phyloP scores from a whole-genome alignment of 1,140 invertebrate species.

The Limonius californicus region DNA sequence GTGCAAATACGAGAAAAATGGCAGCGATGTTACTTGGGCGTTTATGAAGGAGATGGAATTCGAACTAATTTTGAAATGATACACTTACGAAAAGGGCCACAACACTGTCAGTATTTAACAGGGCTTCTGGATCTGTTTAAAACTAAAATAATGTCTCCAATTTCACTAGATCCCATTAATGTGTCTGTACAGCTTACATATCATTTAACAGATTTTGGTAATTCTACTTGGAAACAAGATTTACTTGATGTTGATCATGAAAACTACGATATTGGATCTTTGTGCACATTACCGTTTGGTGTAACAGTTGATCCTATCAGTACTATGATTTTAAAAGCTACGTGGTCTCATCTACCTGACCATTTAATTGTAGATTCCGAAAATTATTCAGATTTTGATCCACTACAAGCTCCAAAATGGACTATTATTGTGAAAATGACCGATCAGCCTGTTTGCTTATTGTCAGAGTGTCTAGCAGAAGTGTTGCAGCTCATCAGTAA shows the following conservation, averaged over 20 bases:
- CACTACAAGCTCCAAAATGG: slow-evolving; percentile 79
- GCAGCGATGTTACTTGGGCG: slow-evolving; percentile 78
- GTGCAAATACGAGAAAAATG: slow-evolving; percentile 78
- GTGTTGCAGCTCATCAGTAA: slow-evolving; percentile 53
- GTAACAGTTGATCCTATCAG: slow-evolving; percentile 76
- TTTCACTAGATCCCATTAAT: slow-evolving; percentile 60
- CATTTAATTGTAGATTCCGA: slow-evolving; percentile 84
- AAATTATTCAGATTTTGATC: slow-evolving; percentile 83
- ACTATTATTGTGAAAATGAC: slow-evolving; percentile 60
- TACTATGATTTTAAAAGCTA: slow-evolving; percentile 75
- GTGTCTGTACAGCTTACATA: slow-evolving; percentile 83
- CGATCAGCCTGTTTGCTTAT: slow-evolving; percentile 58
- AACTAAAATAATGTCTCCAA: slow-evolving; percentile 65
- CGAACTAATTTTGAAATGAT: slow-evolving; percentile 84
- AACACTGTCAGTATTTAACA: slow-evolving; percentile 76
- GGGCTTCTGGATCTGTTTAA: slow-evolving; percentile 76
- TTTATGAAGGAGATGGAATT: slow-evolving; percentile 68
- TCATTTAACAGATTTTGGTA: slow-evolving; percentile 67
- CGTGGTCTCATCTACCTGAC: slow-evolving; percentile 83
- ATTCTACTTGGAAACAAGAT: slow-evolving; percentile 63
- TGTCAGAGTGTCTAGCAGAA: slow-evolving; percentile 56
- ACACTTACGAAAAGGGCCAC: slow-evolving; percentile 76
- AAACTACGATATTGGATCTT: slow-evolving; percentile 49
- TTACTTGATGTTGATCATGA: slow-evolving; percentile 71
- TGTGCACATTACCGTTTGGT: slow-evolving; percentile 74